Conservation (phyloP, 1,140 invertebrate species). For the Leguminivora glycinivorella region DNA sequence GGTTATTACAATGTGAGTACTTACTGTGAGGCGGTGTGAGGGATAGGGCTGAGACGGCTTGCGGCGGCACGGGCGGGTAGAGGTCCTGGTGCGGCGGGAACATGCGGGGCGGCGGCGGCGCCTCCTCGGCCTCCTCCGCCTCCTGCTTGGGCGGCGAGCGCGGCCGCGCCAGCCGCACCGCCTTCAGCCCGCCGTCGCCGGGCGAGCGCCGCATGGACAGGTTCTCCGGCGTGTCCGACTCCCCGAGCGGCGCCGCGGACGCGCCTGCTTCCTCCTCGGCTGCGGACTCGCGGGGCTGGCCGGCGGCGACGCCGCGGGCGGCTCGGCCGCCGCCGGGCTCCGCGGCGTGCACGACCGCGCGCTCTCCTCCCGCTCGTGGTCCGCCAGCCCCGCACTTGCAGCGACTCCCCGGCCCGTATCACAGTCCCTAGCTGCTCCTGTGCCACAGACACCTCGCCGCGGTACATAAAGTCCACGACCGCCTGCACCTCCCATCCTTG, state of each 20-base stretch:
- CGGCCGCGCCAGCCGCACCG: constrained; percentile 70
- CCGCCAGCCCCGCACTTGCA: constrained; percentile 89
- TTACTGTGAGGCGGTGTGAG: constrained; percentile 89
- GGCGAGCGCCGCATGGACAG: constrained; percentile 80
- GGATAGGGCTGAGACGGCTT: constrained; percentile 86
- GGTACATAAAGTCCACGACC: constrained; percentile 95
- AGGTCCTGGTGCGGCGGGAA: constrained; percentile 81
- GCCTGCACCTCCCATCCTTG: constrained; percentile 91
- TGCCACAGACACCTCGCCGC: constrained; percentile 91
- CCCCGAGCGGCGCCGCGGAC: constrained; percentile 90
- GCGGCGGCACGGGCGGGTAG: constrained; percentile 83
- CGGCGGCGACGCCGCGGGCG: constrained; percentile 64
- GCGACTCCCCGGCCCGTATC: constrained; percentile 91
- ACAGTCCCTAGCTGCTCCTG: constrained; percentile 90
- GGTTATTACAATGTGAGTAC: constrained; percentile 67
- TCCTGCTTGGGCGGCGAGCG: constrained; percentile 65
- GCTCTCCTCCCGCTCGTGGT: constrained; percentile 81
- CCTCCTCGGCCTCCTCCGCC: constrained; percentile 62
- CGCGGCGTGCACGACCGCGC: constrained; percentile 76
- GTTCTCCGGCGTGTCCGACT: constrained; percentile 77
- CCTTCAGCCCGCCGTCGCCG: constrained; percentile 79
- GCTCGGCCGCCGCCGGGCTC: constrained; percentile 78
- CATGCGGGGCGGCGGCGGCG: constrained; percentile 74
- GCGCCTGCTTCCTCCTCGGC: constrained; percentile 88
- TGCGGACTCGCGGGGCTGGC: constrained; percentile 85